These are phyloP conservation scores for Adrianichthys oophorus DNA, from an alignment of 2,797 vertebrate species.

Conservation along the genomic window DNA sequence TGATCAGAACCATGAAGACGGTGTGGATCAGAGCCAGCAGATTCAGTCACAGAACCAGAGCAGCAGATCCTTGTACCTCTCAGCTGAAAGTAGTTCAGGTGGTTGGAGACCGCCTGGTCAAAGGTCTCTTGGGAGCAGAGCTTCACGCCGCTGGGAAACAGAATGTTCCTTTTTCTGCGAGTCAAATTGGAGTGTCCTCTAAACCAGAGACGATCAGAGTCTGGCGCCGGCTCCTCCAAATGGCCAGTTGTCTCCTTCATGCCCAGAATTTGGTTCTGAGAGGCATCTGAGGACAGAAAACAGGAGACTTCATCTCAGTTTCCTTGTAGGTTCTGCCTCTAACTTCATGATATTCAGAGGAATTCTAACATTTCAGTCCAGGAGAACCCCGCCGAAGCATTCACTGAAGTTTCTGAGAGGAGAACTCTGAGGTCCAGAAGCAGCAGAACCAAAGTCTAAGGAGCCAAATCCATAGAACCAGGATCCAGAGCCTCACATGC, in stretches of 20 bases:
- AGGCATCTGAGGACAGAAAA: slow-evolving; percentile 30
- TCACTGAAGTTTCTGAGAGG: too few species aligned
- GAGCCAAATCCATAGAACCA: too few species aligned
- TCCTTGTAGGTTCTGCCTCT: not conserved
- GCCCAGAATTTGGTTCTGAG: not conserved
- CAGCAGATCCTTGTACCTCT: slow-evolving; percentile 76
- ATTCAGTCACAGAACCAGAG: not conserved
- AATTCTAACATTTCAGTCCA: not conserved
- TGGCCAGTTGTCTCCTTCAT: not conserved
- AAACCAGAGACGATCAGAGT: slow-evolving; percentile 16
- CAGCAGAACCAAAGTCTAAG: too few species aligned
- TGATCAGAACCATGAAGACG: too few species aligned
- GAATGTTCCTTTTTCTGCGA: slow-evolving; percentile 79
- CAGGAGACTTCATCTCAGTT: too few species aligned
- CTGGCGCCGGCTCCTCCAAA: not conserved
- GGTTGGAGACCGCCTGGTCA: slow-evolving; percentile 83
- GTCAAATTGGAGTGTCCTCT: slow-evolving; percentile 51
- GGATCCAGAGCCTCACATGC: too few species aligned
- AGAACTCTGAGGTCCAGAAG: too few species aligned
- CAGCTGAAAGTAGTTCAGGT: slow-evolving; percentile 88
- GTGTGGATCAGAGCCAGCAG: not conserved
- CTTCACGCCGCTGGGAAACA: slow-evolving; percentile 90
- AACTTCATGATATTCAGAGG: not conserved
- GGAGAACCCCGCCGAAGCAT: not conserved
- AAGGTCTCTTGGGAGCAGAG: slow-evolving; percentile 87